Base-by-base conservation (phyloP, 2,797 vertebrate genomes). In the Pangasius sanitwongsei region DNA sequence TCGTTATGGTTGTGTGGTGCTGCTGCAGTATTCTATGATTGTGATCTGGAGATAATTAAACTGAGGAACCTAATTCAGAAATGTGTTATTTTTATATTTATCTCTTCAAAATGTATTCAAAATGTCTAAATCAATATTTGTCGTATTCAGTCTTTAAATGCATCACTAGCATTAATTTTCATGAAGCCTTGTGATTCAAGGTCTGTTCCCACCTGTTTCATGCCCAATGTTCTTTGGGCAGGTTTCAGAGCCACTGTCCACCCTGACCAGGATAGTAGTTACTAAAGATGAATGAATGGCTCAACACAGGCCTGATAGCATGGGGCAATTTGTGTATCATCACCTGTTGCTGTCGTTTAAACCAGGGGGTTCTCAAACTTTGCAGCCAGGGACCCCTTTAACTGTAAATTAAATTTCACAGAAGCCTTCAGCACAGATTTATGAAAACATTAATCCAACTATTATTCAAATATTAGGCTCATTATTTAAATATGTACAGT, bases 1-100 rank as follows among this genome's bases (percentile, higher is more conserved):
- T 83, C 50, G 61, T 63, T 83, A 48, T 83, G 81, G 12, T 82
- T 55, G 41, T 87, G 75, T 67, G 63, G 75, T 65, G 75, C 25
- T 55, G 8, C 50, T 87, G 65, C 65, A 59, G 4, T 34, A 44
- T 70, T 57, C 50, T 59, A 31, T 50, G 61, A 69, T 25, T 41
- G 48, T 57, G 48, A 69, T 4, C 13, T 41, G 31, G 25, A 16
- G 6, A 59, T 86, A 65, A 83, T 83, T 44, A 18, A 61, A 44
- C 6, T 63, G 1, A 48, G 41, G 48, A 65, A 63, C 18, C 0
- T 18, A 80, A 80, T 12, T 81, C 9, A 37, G 28, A 80, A 80
- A 80, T 34, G 1, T 74, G 50, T 80, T 34, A 15, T n/a, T 78
- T 77, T 81, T 57, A 20, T 23, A 81, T 37, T n/a, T n/a, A 18